phyloP scores from a whole-genome alignment of 37 sponge, comb jelly and placozoan species.

The Diacarnus erythraeanus region DNA sequence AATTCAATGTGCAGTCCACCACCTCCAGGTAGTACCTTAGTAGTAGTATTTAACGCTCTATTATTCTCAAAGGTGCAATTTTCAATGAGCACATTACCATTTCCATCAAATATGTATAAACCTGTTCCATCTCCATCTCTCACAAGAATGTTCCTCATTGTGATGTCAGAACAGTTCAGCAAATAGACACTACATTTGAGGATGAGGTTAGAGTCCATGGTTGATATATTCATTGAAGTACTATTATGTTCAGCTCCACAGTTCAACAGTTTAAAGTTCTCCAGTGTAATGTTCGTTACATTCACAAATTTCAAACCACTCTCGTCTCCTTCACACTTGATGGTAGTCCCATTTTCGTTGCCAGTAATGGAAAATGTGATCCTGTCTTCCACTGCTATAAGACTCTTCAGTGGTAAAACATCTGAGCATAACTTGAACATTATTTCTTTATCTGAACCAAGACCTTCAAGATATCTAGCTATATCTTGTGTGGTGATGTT shows the following conservation, averaged over 20 bases:
- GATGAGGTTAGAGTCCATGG: background rate
- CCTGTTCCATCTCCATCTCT: background rate
- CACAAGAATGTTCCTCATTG: background rate
- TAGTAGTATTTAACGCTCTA: background rate
- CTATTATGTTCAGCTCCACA: background rate
- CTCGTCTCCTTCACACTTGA: background rate
- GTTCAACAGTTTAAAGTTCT: background rate
- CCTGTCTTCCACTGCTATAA: background rate
- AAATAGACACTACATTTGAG: slow-evolving; percentile 1
- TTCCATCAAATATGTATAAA: background rate
- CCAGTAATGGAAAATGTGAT: background rate
- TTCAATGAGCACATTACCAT: background rate
- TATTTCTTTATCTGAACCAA: too few species aligned
- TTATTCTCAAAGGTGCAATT: background rate
- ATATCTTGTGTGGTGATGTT: background rate
- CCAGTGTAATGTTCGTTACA: background rate
- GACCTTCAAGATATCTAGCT: background rate
- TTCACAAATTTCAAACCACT: background rate
- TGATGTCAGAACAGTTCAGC: background rate
- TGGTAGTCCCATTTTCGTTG: background rate
- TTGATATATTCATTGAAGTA: background rate
- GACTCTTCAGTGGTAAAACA: background rate
- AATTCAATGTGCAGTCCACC: slow-evolving; percentile 20
- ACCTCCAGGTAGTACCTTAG: background rate
- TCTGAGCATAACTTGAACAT: slow-evolving; percentile 8